Base-by-base conservation (phyloP, 92 coral and sea anemone genomes). In the Epizoanthus illoricatus region DNA sequence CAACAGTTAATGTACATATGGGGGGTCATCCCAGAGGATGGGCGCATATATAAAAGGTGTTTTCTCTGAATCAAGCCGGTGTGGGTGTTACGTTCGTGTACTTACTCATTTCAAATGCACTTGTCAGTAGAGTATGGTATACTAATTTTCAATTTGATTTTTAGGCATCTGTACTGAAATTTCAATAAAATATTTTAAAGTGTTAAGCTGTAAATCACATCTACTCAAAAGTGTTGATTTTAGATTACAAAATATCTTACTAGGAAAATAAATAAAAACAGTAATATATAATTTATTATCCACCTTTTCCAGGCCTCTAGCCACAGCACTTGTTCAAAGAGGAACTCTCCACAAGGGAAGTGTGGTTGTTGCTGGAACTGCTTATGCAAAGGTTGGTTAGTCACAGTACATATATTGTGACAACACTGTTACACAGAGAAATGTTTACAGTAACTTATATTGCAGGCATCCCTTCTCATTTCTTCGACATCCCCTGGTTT, bases 291-390 rank as follows among this genome's bases (percentile, higher is more conserved):
- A 3, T n/a, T n/a, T n/a, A n/a, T 19, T 42, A 0, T 62, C 45
- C 12, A 19, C 66, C 42, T 66, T 7, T 83, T 76, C 67, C 66
- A 96, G 99, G n/a, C 86, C 97, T 85, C 85, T 90, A 9, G 99
- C 98, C 3, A 97, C 99, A 33, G 91, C 90, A 7, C 90, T 97
- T 47, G 93, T 97, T n/a, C 94, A 90, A 49, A 87, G 88, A 66
- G 99, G 99, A 56, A 84, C 83, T 18, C 81, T 97, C 36, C 91
- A 61, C 73, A 97, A 86, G 79, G 98, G 99, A 13, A 76, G 88
- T 24, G 81, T 97, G 39, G 71, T 97, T 73, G 94, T 94, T 40
- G 94, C 93, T 73, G 97, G 94, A 23, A 82, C 90, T 19, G 86
- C 94, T 24, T 90, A 75, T 86, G 98, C 94, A 59, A 97, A 97